A percentile compares a stretch with the other conserved stretches of the same genome.
Evolutionary conservation across 2,888 invertebrate genomes (phyloP).

Genomic region (Stenotaenia linearis): DNA sequence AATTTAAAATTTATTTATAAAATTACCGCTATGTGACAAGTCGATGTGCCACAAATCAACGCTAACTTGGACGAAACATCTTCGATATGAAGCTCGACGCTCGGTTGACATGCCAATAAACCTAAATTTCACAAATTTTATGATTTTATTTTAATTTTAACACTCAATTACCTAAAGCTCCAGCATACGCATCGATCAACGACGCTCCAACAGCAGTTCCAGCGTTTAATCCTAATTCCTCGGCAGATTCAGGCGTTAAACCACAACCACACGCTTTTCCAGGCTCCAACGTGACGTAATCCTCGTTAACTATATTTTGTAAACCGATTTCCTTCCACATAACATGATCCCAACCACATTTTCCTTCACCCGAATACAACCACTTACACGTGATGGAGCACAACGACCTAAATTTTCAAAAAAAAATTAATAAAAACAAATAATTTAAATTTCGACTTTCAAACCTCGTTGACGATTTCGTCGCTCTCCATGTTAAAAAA

Average conservation of each 20-base stretch:
- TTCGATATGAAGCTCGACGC: background rate
- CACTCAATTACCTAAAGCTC: slow-evolving; percentile 68
- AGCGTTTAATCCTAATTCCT: slow-evolving; percentile 60
- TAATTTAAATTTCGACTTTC: too few species aligned
- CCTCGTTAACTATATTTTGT: slow-evolving; percentile 63
- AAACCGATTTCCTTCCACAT: slow-evolving; percentile 70
- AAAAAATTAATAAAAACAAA: background rate
- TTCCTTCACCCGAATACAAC: slow-evolving; percentile 59
- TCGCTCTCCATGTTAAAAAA: slow-evolving; percentile 87
- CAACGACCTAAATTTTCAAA: slow-evolving; percentile 60
- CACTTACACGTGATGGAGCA: slow-evolving; percentile 93
- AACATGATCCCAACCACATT: slow-evolving; percentile 62
- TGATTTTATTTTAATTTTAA: background rate
- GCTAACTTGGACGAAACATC: slow-evolving; percentile 6
- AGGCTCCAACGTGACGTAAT: too few species aligned
- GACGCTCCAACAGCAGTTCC: slow-evolving; percentile 80
- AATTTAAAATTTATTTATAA: too few species aligned
- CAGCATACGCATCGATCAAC: slow-evolving; percentile 93
- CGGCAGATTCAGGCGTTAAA: slow-evolving; percentile 60
- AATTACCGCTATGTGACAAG: slow-evolving; percentile 83
- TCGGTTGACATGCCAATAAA: background rate
- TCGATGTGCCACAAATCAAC: slow-evolving; percentile 89
- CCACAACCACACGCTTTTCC: slow-evolving; percentile 65
- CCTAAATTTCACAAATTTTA: background rate
- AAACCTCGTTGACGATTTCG: slow-evolving; percentile 64